Conservation (phyloP, 2,797 vertebrate species). For the Enteromius paludinosus region DNA sequence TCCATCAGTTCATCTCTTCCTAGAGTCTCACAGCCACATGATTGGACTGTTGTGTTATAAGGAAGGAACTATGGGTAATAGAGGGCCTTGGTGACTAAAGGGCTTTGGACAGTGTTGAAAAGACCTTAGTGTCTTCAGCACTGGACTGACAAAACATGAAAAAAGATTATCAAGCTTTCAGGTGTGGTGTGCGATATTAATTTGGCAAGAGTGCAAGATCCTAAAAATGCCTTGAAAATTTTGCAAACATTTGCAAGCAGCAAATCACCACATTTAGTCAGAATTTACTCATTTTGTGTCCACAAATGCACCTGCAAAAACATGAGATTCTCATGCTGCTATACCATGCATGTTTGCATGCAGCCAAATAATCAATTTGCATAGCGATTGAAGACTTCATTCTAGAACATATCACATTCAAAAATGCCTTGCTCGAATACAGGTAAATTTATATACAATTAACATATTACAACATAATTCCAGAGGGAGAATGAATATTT, state of each 20-base stretch:
- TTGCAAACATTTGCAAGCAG: neutral
- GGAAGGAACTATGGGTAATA: constrained; percentile 50
- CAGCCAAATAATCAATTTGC: neutral
- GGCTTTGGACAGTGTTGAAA: neutral
- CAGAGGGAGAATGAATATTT: neutral
- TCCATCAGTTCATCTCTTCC: constrained; percentile 66
- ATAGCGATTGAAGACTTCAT: neutral
- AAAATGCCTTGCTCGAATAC: neutral
- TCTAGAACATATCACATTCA: neutral
- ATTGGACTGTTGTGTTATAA: constrained; percentile 53
- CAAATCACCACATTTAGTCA: neutral
- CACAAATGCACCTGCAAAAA: neutral
- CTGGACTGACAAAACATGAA: neutral
- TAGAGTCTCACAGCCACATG: constrained; percentile 46
- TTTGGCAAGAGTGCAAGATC: neutral
- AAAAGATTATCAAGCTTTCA: constrained; percentile 7
- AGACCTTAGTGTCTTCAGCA: neutral
- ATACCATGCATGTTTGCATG: neutral
- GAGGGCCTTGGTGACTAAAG: constrained; percentile 33
- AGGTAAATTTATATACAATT: neutral
- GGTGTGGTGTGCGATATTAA: neutral
- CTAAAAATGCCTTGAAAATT: no score
- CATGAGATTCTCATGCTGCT: neutral
- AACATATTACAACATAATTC: neutral
- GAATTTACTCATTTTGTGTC: neutral